These are phyloP conservation scores for Leuctra nigra DNA, from an alignment of 2,888 invertebrate species.

Conservation along the genomic window DNA sequence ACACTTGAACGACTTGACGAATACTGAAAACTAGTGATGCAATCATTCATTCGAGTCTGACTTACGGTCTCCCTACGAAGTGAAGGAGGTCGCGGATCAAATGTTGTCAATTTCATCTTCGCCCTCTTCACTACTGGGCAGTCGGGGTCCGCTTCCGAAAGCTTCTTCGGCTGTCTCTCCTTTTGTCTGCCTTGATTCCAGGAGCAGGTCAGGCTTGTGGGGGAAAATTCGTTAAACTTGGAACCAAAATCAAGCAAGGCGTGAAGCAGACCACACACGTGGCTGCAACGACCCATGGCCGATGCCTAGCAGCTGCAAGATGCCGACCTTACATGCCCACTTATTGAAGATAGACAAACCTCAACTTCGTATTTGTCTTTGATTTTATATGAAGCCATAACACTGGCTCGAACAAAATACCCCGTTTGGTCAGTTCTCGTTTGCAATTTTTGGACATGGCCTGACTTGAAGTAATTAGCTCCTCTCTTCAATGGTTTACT, in stretches of 20 bases:
- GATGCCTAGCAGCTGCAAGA: background rate
- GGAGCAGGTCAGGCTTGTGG: background rate
- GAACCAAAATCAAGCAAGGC: background rate
- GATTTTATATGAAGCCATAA: background rate
- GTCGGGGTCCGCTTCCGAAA: background rate
- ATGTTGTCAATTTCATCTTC: background rate
- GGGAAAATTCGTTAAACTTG: background rate
- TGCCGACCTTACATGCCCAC: background rate
- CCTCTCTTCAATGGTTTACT: background rate
- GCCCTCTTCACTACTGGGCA: no score
- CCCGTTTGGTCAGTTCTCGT: background rate
- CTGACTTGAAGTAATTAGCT: background rate
- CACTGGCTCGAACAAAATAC: background rate
- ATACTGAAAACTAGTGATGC: background rate
- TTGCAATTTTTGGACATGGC: background rate
- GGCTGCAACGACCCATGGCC: background rate
- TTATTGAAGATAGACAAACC: background rate
- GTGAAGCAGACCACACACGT: background rate
- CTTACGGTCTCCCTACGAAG: background rate
- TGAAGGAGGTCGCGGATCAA: background rate
- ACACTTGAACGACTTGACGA: background rate
- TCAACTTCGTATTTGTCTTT: background rate
- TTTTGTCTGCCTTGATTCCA: background rate
- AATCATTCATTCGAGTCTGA: background rate
- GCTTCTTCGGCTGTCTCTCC: background rate